Base-by-base conservation (phyloP, 2,113 vertebrate genomes). In the Eolophus roseicapilla region DNA sequence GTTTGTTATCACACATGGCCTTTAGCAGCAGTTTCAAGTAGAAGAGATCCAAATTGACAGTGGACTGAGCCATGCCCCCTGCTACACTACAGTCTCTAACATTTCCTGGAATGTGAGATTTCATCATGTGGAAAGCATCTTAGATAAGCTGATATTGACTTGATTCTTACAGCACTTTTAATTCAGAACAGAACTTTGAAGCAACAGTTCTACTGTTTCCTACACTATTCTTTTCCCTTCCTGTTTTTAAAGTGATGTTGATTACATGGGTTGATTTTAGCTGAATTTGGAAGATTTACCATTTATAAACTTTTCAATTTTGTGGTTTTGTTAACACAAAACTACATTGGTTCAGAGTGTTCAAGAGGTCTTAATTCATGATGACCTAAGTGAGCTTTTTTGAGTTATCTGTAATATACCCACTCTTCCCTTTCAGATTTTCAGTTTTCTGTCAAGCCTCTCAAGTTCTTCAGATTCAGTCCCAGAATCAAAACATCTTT, bases 21-120 rank as follows among this genome's bases (percentile, higher is more conserved):
- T 90, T 53, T 17, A 82, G 21, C 15, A 81, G 33, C 78, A 65
- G 25, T n/a, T 73, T 88, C 68, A 87, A 96, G 80, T 49, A 59
- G 11, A 81, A 31, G 13, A 41, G 6, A 73, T 92, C 70, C 33
- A 67, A 52, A 53, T 18, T 84, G 59, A 65, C 11, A 76, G 27
- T 10, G 67, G 37, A 70, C 41, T 88, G 24, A 86, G 8, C 13
- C 37, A 24, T 13, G 52, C 43, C 83, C 62, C 79, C 77, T 96
- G 55, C 33, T 86, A 16, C 23, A 11, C 65, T 33, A 39, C 44
- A 67, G 37, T 74, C 64, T 87, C 74, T 41, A 63, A 41, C 59
- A 69, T n/a, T 39, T 43, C 43, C 18, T 92, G 69, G 69, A 95
- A 69, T 69, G 47, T 82, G n/a, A 21, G 76, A 70, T 87, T 85